A percentile compares a stretch with the other conserved stretches of the same genome.
These are phyloP conservation scores for Tenthredo amoena DNA, from an alignment of 2,888 invertebrate genomes.

Conservation along the genomic window DNA sequence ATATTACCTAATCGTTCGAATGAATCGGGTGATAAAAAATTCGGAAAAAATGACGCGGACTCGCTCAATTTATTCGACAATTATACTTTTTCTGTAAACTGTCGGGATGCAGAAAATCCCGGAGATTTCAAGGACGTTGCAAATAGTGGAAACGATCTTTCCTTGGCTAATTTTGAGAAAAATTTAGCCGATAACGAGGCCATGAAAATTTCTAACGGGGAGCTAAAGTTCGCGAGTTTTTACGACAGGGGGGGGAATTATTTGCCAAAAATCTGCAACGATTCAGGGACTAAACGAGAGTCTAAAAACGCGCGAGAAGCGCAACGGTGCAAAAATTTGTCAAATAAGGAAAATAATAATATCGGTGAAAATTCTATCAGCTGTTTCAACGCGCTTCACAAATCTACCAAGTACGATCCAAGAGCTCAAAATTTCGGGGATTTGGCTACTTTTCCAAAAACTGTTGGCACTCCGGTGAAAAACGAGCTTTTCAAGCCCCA, in stretches of 20 bases:
- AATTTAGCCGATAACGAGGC: not conserved
- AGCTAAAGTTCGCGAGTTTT: not conserved
- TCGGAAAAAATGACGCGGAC: not conserved
- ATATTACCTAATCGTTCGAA: not conserved
- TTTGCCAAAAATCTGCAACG: not conserved
- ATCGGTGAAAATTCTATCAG: not conserved
- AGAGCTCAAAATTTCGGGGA: not conserved
- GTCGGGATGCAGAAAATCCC: not conserved
- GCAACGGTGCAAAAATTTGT: not conserved
- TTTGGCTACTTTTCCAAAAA: not conserved
- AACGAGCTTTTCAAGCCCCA: not conserved
- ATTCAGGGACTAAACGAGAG: not conserved
- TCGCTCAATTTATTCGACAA: conserved; percentile 47
- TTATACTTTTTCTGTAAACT: conserved; percentile 16
- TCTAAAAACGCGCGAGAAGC: not conserved
- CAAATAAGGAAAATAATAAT: not conserved
- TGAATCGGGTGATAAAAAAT: not conserved
- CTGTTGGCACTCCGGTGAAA: not conserved
- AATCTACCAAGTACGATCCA: not conserved
- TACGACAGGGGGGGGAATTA: not conserved
- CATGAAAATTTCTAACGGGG: not conserved
- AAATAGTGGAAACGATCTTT: not conserved
- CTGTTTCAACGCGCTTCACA: not conserved
- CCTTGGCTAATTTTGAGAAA: not conserved
- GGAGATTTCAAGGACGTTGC: not conserved